Conservation (phyloP, 2,888 invertebrate species). For the Rosalia funebris region DNA sequence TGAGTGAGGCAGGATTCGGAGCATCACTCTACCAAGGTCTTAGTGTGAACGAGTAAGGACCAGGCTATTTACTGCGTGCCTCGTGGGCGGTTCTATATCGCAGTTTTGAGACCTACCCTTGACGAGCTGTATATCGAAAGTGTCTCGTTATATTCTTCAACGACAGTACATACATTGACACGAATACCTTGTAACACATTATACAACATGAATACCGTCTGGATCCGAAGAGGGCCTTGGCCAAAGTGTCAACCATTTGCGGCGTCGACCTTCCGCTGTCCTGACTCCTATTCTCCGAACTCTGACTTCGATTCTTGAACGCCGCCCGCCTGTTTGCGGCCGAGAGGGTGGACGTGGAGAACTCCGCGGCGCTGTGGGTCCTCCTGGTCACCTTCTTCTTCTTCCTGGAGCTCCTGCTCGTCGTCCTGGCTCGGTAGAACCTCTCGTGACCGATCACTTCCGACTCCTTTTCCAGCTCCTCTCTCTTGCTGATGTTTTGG, state of each 20-base stretch:
- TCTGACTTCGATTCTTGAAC: conserved; percentile 71
- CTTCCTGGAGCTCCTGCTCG: conserved; percentile 62
- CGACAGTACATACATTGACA: too few species aligned
- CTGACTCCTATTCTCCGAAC: conserved; percentile 72
- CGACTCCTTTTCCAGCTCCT: conserved; percentile 65
- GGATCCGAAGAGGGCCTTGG: conserved; percentile 73
- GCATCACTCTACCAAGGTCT: too few species aligned
- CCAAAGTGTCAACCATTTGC: conserved; percentile 79
- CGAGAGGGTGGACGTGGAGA: conserved; percentile 71
- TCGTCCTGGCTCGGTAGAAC: conserved; percentile 77
- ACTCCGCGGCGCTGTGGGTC: conserved; percentile 76
- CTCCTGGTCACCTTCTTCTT: conserved; percentile 70
- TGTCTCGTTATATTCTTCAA: too few species aligned
- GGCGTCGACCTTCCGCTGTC: conserved; percentile 65
- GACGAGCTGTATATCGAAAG: too few species aligned
- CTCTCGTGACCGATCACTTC: conserved; percentile 84
- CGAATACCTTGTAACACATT: too few species aligned
- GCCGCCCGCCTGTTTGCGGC: conserved; percentile 74
- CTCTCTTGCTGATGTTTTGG: conserved; percentile 73
- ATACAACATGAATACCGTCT: too few species aligned
- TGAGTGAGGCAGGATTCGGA: too few species aligned
- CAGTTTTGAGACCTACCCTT: too few species aligned
- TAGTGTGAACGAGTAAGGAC: too few species aligned
- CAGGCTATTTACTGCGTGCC: too few species aligned
- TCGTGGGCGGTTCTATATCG: too few species aligned